Conservation (phyloP, 1,140 invertebrate genomes). For the Doryteuthis pealeii region DNA sequence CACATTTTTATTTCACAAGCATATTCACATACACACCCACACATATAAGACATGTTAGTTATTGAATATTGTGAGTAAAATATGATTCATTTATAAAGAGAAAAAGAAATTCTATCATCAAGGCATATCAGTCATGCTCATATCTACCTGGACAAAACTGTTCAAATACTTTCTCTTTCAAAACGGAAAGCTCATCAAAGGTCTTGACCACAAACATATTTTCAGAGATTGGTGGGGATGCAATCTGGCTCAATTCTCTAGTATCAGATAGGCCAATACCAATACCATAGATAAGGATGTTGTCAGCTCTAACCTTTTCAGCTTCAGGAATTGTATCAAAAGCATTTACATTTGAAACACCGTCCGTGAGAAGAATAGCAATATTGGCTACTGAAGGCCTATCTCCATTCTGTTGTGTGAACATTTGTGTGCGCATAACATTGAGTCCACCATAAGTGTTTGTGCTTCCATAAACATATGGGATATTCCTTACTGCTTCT, state of each 20-base stretch:
- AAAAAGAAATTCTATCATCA: no score
- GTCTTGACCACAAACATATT: constrained; percentile 36
- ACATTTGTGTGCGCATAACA: constrained; percentile 42
- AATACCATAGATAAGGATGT: constrained; percentile 46
- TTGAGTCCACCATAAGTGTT: constrained; percentile 45
- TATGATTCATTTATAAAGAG: no score
- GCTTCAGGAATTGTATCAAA: constrained; percentile 45
- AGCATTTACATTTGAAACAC: constrained; percentile 49
- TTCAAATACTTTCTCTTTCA: constrained; percentile 38
- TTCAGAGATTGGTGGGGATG: constrained; percentile 26
- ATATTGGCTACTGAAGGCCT: constrained; percentile 39
- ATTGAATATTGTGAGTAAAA: no score
- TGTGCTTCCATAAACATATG: constrained; percentile 45
- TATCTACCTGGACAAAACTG: constrained; percentile 35
- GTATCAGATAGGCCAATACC: constrained; percentile 39
- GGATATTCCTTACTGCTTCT: constrained; percentile 38
- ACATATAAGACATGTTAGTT: no score
- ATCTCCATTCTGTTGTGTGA: constrained; percentile 42
- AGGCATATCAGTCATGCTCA: no score
- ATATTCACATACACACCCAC: no score
- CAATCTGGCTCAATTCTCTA: constrained; percentile 38
- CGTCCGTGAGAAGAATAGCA: constrained; percentile 45
- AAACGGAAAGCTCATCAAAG: constrained; percentile 37
- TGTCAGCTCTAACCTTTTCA: constrained; percentile 23
- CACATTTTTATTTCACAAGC: no score